Base-by-base conservation (phyloP, 1,140 invertebrate genomes). In the Drepana arcuata region DNA sequence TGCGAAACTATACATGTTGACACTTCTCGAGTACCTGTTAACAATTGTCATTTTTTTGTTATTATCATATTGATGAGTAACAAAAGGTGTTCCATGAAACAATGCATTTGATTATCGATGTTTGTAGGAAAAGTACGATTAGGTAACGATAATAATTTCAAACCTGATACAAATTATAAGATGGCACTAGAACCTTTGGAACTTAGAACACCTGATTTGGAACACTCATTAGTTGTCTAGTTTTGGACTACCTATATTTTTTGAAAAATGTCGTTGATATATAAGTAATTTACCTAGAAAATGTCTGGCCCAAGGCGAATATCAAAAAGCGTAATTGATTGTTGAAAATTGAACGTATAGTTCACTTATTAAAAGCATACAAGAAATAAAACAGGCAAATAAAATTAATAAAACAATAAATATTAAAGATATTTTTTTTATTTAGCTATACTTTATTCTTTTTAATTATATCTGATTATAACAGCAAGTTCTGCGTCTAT, bases 1-100 rank as follows among this genome's bases (percentile, higher is more conserved):
- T 48, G 60, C 61, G 55, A 66, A 70, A 65, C 65, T 73, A 68
- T 69, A 49, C 57, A 50, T 50, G 52, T 60, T 69, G 57, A 64
- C 54, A 56, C 48, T 58, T 54, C 56, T 54, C 50, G 35, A 39
- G 36, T 58, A 60, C 45, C 38, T 56, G 48, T 48, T 57, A 63
- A 62, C 60, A 49, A 68, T 61, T 47, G 57, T 58, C 46, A 43
- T 59, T 59, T 57, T 64, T 70, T 57, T 44, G 53, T 41, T 49
- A 58, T 64, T 61, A 57, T 60, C 44, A 63, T 55, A 55, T 44
- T 55, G 39, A 55, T 55, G 48, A 49, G 37, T 25, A 32, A 40
- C 14, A 13, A 11, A 12, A 16, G 24, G 16, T 7, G 42, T 47
- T 41, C 49, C 38, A 33, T 35, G 53, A 56, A 46, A 49, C 26